Base-by-base conservation (phyloP, 2,888 invertebrate species). In the Rhimphoctona megacephalus region DNA sequence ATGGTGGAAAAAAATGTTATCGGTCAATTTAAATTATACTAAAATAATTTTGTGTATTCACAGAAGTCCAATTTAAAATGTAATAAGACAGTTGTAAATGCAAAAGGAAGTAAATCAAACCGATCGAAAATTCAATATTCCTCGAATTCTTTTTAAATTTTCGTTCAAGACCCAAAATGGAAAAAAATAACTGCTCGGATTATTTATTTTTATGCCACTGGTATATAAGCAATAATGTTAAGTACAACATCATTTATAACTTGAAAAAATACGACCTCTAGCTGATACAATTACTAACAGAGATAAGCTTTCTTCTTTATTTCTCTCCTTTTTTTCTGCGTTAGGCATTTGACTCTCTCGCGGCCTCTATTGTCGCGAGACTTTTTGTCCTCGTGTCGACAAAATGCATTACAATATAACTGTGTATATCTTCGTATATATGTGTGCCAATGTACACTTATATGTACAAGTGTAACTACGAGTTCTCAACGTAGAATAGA, bases 401-500 rank as follows among this genome's bases (percentile, higher is more conserved):
- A 73, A 73, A 17, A 17, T 7, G 30, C 17, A 17, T 17, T 30
- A 17, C 61, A 4, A 30, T 61, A 61, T 30, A 61, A 61, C 61
- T 61, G 61, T 61, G 61, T 61, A 61, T 61, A 61, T n/a, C 61
- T 76, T 39, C 46, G 54, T 72, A 36, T 70, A 33, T 57, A 46
- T 57, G 64, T 52, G 46, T 80, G 80, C 46, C 43, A 43, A 36
- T n/a, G 22, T 74, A 74, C 54, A 79, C 64, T n/a, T 61, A 77
- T 69, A 49, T 61, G 36, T 25, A 54, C n/a, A 19, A 19, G 57
- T 52, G 36, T 33, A 25, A 33, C 19, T 66, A 11, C 33, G 69
- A 36, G 78, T 81, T 82, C 74, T 76, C 57, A 69, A 85, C 82
- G 85, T 81, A 82, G 87, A 88, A 88, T 88, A 87, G 85, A 88